Conservation (phyloP, 1,140 invertebrate genomes). For the Theocolax elegans region DNA sequence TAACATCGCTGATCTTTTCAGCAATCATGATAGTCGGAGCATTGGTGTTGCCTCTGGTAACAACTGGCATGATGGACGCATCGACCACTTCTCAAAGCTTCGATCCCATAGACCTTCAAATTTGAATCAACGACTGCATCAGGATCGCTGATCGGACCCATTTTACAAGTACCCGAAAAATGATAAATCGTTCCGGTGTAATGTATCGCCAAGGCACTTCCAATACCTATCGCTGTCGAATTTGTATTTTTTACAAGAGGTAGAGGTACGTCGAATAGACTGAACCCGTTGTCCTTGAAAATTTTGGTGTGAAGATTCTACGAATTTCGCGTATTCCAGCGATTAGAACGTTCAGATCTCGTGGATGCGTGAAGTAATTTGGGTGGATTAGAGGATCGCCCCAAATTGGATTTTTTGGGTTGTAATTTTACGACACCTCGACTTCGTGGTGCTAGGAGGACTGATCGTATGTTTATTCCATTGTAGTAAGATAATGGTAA, state of each 20-base stretch:
- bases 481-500: neutral
- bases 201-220: constrained; percentile 72
- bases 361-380: neutral
- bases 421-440: neutral
- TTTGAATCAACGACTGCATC: too few relatives aligned
- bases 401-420: neutral
- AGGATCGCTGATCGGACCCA: too few relatives aligned
- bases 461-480: neutral
- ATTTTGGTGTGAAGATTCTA: neutral
- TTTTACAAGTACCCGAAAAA: too few relatives aligned
- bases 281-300: neutral
- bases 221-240: too few relatives aligned
- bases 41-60: constrained; percentile 66
- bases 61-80: too few relatives aligned
- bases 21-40: constrained; percentile 69
- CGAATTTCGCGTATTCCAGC: neutral
- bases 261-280: neutral
- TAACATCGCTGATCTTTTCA: constrained; percentile 67
- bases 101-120: too few relatives aligned
- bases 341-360: neutral
- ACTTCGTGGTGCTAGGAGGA: neutral
- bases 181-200: constrained; percentile 67
- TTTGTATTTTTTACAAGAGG: constrained; percentile 45
- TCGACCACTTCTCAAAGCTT: too few relatives aligned
- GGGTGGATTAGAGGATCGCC: neutral